Conservation (phyloP, 2,888 invertebrate species). For the Marasmarcha lunaedactyla region DNA sequence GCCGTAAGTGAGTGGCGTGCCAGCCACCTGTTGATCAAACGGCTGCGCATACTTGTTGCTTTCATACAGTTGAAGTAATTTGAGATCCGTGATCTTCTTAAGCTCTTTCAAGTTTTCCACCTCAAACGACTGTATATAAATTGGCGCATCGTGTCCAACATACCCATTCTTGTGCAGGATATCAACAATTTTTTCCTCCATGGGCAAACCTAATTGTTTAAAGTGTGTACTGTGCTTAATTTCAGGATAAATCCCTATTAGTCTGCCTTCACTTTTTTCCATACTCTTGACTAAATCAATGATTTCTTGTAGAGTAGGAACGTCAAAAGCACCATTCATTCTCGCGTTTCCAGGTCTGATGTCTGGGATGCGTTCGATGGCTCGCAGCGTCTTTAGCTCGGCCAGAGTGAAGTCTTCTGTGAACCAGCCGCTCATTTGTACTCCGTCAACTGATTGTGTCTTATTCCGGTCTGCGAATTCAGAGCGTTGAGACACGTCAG, state of each 20-base stretch:
- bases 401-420: conserved; percentile 55
- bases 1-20: conserved; percentile 39
- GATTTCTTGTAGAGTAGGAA: conserved; percentile 54
- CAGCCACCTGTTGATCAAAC: conserved; percentile 34
- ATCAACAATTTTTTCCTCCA: conserved; percentile 45
- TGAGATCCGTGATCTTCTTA: conserved; percentile 38
- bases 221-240: conserved; percentile 54
- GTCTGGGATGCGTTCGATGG: conserved; percentile 45
- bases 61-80: conserved; percentile 40
- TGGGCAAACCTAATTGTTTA: conserved; percentile 35
- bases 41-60: conserved; percentile 27
- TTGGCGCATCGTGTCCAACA: conserved; percentile 30
- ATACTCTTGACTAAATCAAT: conserved; percentile 48
- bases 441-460: conserved; percentile 41
- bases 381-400: conserved; percentile 47
- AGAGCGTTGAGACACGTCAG: conserved; percentile 36
- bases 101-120: conserved; percentile 48
- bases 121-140: conserved; percentile 59
- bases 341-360: conserved; percentile 48
- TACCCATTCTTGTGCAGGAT: conserved; percentile 46
- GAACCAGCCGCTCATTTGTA: conserved; percentile 42
- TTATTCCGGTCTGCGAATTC: conserved; percentile 43
- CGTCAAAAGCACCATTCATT: conserved; percentile 37
- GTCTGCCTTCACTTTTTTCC: conserved; percentile 34
- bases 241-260: conserved; percentile 53